Base-by-base conservation (phyloP, 2,113 vertebrate genomes). In the Montifringilla adamsi region DNA sequence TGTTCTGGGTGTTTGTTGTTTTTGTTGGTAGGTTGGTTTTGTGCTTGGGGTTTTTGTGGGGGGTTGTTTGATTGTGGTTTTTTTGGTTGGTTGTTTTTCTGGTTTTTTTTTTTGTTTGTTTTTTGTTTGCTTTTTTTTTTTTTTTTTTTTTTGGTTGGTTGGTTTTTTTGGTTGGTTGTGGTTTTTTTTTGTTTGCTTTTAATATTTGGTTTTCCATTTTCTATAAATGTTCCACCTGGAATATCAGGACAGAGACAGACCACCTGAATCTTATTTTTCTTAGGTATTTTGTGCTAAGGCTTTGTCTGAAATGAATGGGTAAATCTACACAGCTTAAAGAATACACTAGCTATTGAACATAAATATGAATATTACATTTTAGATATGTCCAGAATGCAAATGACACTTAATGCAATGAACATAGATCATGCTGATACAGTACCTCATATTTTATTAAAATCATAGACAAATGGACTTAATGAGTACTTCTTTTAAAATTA, bases 381-480 rank as follows among this genome's bases (percentile, higher is more conserved):
- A 64, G 41, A 2, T 60, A 26, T 31, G 23, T 8, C 44, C 28
- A 72, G 52, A 72, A 87, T 64, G 47, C 76, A 84, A 66, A 20
- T 69, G 50, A n/a, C n/a, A 62, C 15, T 69, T 87, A 87, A 52
- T 7, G 17, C 26, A 72, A 14, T 64, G 69, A 84, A 22, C n/a
- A 53, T 56, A 91, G 87, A 91, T 94, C 47, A 64, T 68, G 41
- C 56, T 89, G 80, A 72, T 83, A 18, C 35, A 55, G 47, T 35
- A 15, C 11, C 50, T 92, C 60, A 84, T 94, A 37, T 78, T 91
- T 97, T 94, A 95, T 89, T 94, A 60, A 93, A 68, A 41, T 63
- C 24, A 78, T 75, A 87, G 39, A 63, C 75, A 92, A 94, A 95
- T 83, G 53, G 53, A 49, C 35, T 74, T 90, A 60, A 80, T 77